Base-by-base conservation (phyloP, 2,113 vertebrate genomes). In the Catharus bicknelli region DNA sequence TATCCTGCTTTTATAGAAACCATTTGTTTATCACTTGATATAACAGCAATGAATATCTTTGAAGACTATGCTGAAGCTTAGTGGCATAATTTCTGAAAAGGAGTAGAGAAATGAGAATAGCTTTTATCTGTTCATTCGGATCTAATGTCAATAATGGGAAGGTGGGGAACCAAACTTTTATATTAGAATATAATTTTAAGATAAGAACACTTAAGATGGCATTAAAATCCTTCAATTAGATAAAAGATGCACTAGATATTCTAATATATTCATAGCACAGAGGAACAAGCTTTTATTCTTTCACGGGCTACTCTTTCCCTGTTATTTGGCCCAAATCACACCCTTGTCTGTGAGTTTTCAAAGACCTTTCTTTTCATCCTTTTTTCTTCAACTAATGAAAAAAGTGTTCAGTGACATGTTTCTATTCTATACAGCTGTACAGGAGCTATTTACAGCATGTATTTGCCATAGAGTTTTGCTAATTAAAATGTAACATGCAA, bases 31-130 rank as follows among this genome's bases (percentile, higher is more conserved):
- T 63, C 7, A 3, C n/a, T 84, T 78, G 30, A 73, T 51, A 48
- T 77, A 86, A 77, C 80, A 85, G 63, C 50, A 90, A 78, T 81
- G 43, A 45, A 21, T 77, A 86, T 73, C 62, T 72, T 78, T 54
- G 63, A 94, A 91, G 85, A 74, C 42, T 93, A 40, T 67, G 34
- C 67, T 94, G 91, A 90, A 94, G 45, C 11, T 95, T 91, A 47
- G 11, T 74, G 75, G 61, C 32, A 85, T 62, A 83, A 72, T 90
- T 93, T 92, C 69, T 85, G 51, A 89, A 51, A 81, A 92, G 58
- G 15, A 51, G 42, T 50, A 54, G 50, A 81, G 61, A 93, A 63
- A 16, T 36, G 7, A 74, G 42, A 80, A 84, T 29, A 94, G 54
- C 34, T 62, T 67, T 13, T 47, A 57, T 75, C 90, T 91, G 17